phyloP scores from a whole-genome alignment of 2,113 vertebrate genomes.

The Myotis brandtii region DNA sequence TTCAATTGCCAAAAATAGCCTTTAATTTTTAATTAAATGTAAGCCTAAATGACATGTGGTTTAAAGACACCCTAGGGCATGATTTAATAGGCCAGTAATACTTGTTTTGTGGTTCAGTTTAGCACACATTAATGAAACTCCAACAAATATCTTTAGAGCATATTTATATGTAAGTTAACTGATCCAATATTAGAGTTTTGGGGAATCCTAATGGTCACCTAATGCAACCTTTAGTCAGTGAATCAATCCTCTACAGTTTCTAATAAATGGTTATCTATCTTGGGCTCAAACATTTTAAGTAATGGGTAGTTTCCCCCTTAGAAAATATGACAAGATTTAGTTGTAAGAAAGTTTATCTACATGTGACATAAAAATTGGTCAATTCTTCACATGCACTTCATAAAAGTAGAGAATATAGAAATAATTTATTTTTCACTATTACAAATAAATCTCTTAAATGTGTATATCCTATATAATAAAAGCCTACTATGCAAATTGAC shows the following conservation, averaged over 20 bases:
- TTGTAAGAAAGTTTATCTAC: background rate
- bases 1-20: constrained; percentile 26
- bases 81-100: constrained; percentile 43
- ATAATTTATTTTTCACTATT: background rate
- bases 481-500: too few species aligned
- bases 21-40: constrained; percentile 70
- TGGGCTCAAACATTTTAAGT: background rate
- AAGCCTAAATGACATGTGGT: constrained; percentile 2
- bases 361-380: background rate
- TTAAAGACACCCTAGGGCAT: constrained; percentile 32
- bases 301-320: background rate
- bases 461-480: background rate
- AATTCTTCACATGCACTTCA: background rate
- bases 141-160: constrained; percentile 6
- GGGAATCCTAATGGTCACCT: background rate
- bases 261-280: background rate
- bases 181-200: background rate
- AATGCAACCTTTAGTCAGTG: background rate
- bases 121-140: background rate
- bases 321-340: background rate
- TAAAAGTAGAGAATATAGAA: background rate
- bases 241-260: background rate
- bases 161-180: background rate
- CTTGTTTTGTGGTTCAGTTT: constrained; percentile 26
- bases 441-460: background rate